phyloP scores from a whole-genome alignment of 2,113 vertebrate genomes.

The Eidolon helvum region DNA sequence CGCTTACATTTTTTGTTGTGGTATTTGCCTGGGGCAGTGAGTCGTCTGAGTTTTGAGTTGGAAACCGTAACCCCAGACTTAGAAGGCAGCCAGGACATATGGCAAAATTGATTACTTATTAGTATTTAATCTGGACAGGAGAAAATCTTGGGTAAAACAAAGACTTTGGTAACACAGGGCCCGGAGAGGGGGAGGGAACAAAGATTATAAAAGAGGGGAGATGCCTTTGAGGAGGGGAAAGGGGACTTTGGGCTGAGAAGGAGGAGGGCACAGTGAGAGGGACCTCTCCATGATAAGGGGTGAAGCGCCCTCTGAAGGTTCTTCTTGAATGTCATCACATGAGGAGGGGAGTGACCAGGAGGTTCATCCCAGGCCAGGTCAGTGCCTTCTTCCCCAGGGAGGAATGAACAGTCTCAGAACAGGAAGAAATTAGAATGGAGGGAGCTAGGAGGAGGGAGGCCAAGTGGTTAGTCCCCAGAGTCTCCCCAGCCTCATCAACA shows the following conservation, averaged over 20 bases:
- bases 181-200: too few species aligned
- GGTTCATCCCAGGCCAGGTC: neutral
- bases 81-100: neutral
- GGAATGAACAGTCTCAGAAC: neutral
- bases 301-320: rapidly evolving
- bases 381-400: neutral
- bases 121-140: neutral
- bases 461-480: neutral
- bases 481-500: neutral
- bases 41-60: neutral
- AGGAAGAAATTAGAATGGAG: neutral
- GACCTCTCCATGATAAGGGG: neutral
- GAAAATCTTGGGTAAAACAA: neutral
- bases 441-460: neutral
- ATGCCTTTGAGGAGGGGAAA: neutral
- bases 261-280: neutral
- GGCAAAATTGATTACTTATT: neutral
- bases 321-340: neutral
- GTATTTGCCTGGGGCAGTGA: neutral
- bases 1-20: neutral
- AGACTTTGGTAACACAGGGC: neutral
- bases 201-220: neutral
- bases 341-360: neutral
- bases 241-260: neutral
- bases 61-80: neutral